Conservation (phyloP, 2,797 vertebrate species). For the Hirundo rustica region DNA sequence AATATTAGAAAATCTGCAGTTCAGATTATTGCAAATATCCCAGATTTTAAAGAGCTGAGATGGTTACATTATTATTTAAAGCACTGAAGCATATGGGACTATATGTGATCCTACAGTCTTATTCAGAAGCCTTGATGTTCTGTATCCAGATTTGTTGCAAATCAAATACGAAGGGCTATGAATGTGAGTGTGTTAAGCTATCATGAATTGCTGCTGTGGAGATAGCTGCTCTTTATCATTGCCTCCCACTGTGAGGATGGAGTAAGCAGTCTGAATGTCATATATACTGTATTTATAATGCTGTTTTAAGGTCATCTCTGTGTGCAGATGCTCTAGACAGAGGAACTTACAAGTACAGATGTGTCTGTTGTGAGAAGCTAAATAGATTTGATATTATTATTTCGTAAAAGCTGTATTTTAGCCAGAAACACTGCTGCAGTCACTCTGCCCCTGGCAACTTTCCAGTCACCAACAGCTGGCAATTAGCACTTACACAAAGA, state of each 20-base stretch:
- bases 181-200: slow-evolving; percentile 13
- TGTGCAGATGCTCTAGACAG: slow-evolving; percentile 18
- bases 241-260: neutral
- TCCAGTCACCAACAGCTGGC: slow-evolving; percentile 60
- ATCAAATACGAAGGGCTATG: slow-evolving; percentile 17
- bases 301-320: slow-evolving; percentile 42
- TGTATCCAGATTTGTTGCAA: neutral
- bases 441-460: slow-evolving; percentile 18
- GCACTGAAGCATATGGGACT: neutral
- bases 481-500: slow-evolving; percentile 62
- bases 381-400: slow-evolving; percentile 8
- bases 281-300: slow-evolving; percentile 29
- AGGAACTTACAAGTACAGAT: neutral
- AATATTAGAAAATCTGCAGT: neutral
- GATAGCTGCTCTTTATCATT: slow-evolving; percentile 36
- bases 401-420: slow-evolving; percentile 26
- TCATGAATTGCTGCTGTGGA: neutral
- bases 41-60: neutral
- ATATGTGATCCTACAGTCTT: neutral
- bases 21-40: neutral
- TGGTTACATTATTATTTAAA: neutral
- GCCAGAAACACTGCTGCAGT: neutral
- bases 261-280: slow-evolving; percentile 36
- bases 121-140: neutral
- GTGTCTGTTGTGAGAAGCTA: neutral